A percentile compares a stretch with the other conserved stretches of the same genome.
These are phyloP conservation scores for Trachymyrmex septentrionalis DNA, from an alignment of 1,140 invertebrate species.

Conservation along the genomic window DNA sequence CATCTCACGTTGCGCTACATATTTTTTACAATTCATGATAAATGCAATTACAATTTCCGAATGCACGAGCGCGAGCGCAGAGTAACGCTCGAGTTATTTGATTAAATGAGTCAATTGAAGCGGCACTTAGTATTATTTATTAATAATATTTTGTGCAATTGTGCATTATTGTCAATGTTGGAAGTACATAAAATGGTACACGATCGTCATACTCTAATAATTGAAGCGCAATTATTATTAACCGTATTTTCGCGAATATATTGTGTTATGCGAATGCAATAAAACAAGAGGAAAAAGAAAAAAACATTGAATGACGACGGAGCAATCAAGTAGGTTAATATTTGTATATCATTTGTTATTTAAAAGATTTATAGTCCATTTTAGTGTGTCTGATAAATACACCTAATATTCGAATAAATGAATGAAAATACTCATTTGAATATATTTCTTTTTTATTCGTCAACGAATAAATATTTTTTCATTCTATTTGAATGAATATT, in stretches of 20 bases:
- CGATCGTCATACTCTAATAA: background rate
- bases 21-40: background rate
- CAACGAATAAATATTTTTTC: too few species aligned
- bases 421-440: too few species aligned
- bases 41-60: background rate
- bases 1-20: too few species aligned
- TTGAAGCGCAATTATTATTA: background rate
- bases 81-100: slow-evolving; percentile 1
- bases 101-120: slow-evolving; percentile 1
- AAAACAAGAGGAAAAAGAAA: background rate
- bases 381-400: too few species aligned
- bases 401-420: too few species aligned
- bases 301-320: background rate
- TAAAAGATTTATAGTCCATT: background rate
- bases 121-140: background rate
- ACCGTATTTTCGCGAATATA: background rate
- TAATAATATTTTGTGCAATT: slow-evolving; percentile 17
- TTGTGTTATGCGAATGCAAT: background rate
- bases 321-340: background rate
- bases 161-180: background rate
- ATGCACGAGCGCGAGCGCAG: background rate
- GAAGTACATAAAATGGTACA: background rate
- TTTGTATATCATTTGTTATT: background rate
- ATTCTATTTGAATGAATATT: too few species aligned
- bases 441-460: too few species aligned